Base-by-base conservation (phyloP, 2,797 vertebrate species). In the Tamandua tetradactyla region DNA sequence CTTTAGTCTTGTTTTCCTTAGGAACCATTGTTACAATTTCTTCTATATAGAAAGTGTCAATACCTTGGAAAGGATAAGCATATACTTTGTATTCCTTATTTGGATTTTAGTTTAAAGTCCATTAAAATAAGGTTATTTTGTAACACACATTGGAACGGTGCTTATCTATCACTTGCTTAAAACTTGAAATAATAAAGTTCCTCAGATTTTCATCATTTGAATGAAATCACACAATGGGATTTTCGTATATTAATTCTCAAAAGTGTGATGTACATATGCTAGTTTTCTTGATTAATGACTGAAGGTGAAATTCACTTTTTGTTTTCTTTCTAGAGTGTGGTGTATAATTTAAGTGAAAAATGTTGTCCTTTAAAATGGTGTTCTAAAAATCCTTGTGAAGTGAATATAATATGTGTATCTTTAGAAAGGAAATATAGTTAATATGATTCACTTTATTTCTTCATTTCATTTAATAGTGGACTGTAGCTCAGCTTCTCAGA, bases 71-170 rank as follows among this genome's bases (percentile, higher is more conserved):
- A 80, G 72, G 32, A 27, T 76, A 75, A 90, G 5, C 5, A 42
- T n/a, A 15, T 47, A 69, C 40, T 84, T 89, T 78, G 7, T 71
- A 71, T 30, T 17, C 30, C 35, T 91, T 76, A 64, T 61, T 92
- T 94, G 84, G 23, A 37, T 47, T 90, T 81, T 44, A 49, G 59
- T 82, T 83, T 62, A 81, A 85, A 86, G 52, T 69, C 52, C 94
- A 27, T 84, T 61, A 94, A 91, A 92, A 52, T 83, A 79, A 86
- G 55, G 17, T 87, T 95, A 69, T 89, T 76, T 78, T 95, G 32
- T 93, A 94, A 82, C 52, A 93, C 14, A 83, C 30, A 55, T n/a
- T 74, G 44, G 80, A 81, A 89, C 23, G 32, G 13, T 84, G 30
- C 18, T 6, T 55, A 52, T 68, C 94, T 87, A 80, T 86, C 91